phyloP scores from a whole-genome alignment of 2,888 invertebrate genomes.

The Matsumyia berberina region DNA sequence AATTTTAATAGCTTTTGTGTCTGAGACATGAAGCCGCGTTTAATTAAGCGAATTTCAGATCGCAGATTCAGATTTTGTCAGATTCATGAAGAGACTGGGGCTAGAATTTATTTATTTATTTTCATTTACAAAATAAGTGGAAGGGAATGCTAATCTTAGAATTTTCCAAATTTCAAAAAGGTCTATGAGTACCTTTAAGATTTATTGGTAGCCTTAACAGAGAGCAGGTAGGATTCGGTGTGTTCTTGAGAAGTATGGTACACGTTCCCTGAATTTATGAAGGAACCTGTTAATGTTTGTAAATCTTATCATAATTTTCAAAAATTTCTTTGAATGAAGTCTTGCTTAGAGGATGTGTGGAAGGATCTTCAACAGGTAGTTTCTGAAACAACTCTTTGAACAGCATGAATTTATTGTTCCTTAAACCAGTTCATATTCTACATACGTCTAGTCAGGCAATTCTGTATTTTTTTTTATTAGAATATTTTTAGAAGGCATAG shows the following conservation, averaged over 20 bases:
- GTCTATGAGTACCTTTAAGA: background rate
- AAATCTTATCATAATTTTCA: slow-evolving; percentile 10
- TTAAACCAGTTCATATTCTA: no score
- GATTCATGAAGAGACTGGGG: no score
- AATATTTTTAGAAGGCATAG: no score
- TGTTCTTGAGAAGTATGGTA: background rate
- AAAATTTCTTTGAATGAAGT: slow-evolving; percentile 13
- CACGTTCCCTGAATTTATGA: background rate
- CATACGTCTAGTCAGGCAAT: no score
- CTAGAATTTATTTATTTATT: background rate
- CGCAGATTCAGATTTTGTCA: no score
- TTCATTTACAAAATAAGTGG: background rate
- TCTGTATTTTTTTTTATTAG: no score
- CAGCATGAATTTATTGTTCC: no score
- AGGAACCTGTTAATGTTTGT: slow-evolving; percentile 10
- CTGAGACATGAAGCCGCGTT: no score
- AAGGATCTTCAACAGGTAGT: slow-evolving; percentile 10
- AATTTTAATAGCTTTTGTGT: no score
- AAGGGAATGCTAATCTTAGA: background rate
- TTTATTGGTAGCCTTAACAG: slow-evolving; percentile 29
- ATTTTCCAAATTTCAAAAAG: background rate
- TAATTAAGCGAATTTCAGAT: no score
- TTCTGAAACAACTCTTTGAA: no score
- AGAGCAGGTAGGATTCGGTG: slow-evolving; percentile 8
- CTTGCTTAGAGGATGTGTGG: background rate